Conservation (phyloP, 2,797 vertebrate genomes). For the Sebastes steindachneri region DNA sequence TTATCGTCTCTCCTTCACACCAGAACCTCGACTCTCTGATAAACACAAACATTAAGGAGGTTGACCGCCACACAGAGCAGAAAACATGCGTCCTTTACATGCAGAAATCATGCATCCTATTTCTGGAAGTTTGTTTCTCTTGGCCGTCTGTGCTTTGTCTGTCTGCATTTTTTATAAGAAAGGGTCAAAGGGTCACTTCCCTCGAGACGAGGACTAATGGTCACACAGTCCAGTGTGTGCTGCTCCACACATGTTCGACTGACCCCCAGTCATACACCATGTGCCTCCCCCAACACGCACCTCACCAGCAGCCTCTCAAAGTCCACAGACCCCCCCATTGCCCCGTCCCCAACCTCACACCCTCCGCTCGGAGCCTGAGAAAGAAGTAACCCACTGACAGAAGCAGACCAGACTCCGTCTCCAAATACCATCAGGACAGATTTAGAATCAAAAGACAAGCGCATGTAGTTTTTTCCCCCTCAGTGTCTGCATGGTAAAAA, state of each 20-base stretch:
- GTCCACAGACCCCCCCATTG: not conserved
- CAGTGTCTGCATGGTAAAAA: not conserved
- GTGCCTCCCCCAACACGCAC: slow-evolving; percentile 6
- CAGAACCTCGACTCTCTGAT: not conserved
- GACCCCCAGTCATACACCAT: slow-evolving; percentile 28
- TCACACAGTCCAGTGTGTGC: slow-evolving; percentile 9
- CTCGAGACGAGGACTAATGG: slow-evolving; percentile 22
- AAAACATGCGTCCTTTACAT: slow-evolving; percentile 13
- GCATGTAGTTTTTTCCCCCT: not conserved
- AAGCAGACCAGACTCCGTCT: slow-evolving; percentile 42
- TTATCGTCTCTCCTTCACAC: slow-evolving; percentile 5
- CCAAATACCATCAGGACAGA: slow-evolving; percentile 32
- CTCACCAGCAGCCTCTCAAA: not conserved
- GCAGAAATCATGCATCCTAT: slow-evolving; percentile 8
- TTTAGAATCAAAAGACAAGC: slow-evolving; percentile 39
- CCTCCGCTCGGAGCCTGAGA: slow-evolving; percentile 60
- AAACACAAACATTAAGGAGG: slow-evolving; percentile 12
- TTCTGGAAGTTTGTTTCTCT: slow-evolving; percentile 30
- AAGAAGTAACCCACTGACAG: slow-evolving; percentile 50
- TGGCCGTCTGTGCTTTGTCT: slow-evolving; percentile 9
- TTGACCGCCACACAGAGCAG: not conserved
- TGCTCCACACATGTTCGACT: slow-evolving; percentile 39
- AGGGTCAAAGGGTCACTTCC: slow-evolving; percentile 47
- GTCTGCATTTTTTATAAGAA: slow-evolving; percentile 26
- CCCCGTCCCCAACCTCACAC: not conserved